Evolutionary conservation across 2,888 invertebrate species (phyloP), one percentile per base, ranked within the genome.

Genomic region (Aporophyla nigra): DNA sequence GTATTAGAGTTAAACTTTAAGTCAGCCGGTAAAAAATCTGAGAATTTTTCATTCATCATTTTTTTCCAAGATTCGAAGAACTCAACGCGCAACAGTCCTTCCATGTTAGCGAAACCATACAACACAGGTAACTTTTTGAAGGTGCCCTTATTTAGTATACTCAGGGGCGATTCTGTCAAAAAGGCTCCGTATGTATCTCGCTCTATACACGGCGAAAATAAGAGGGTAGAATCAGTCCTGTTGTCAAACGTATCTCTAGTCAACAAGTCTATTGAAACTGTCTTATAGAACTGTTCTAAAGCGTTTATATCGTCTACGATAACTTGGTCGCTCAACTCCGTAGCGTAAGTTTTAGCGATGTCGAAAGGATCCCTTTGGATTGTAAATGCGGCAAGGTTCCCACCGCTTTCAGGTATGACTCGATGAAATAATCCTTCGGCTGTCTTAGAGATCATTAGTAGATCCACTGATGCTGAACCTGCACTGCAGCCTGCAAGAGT

Each of bases 11-110:
- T 80, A 82, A 93, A 93, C 54, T 88, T 72, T 12, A 95, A 85
- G 71, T 94, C 67, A 67, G 54, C 67, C 5, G 67, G 67, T n/a
- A 67, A 54, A 16, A 67, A 67, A 33, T 67, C 91, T 2, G 92
- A 89, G 86, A 94, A 94, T 0, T 90, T 92, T 33, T 90, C 78
- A 86, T 93, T 93, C 93, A 95, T 93, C 71, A 56, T 79, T 3
- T 80, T 2, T 73, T 72, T 89, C 90, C 89, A 43, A 65, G 0
- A 10, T 9, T 78, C 80, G 33, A 59, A 80, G 14, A 3, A 33
- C 1, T 49, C 27, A 19, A 86, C 40, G 0, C 87, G 85, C 0
- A 87, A 24, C 6, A 89, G 49, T 6, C 91, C 91, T 83, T 92
- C 91, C 88, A 87, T 89, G 51, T 89, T 81, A 24, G 87, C 43